phyloP scores from a whole-genome alignment of 2,797 vertebrate genomes.

The Petrocephalus sullivani region DNA sequence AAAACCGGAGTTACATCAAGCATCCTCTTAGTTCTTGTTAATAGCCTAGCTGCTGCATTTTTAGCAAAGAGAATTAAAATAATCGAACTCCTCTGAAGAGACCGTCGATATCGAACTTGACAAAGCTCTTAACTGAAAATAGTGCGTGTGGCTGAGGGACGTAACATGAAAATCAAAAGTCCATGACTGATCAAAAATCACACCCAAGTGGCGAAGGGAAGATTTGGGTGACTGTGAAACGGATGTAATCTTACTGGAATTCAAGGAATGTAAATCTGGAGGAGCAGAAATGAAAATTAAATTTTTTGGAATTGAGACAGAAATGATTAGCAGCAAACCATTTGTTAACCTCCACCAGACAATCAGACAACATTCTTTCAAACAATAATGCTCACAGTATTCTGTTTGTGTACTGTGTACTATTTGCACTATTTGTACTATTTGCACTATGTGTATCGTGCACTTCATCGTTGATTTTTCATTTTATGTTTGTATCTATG shows the following conservation, averaged over 20 bases:
- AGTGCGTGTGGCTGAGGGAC: neutral
- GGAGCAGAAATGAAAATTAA: too few species aligned
- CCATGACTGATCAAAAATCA: too few species aligned
- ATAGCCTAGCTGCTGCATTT: too few species aligned
- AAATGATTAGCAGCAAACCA: too few species aligned
- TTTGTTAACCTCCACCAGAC: too few species aligned
- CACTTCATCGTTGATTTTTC: neutral
- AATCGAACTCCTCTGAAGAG: neutral
- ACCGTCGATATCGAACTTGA: neutral
- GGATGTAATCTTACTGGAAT: neutral
- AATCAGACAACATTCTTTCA: neutral
- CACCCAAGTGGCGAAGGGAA: neutral
- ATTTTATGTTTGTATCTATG: neutral
- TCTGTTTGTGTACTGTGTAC: neutral
- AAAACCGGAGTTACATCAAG: neutral
- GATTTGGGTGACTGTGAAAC: neutral
- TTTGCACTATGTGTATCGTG: neutral
- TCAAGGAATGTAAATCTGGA: too few species aligned
- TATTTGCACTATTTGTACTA: neutral
- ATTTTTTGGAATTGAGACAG: too few species aligned
- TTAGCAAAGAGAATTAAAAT: neutral
- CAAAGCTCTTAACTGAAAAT: neutral
- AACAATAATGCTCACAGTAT: neutral
- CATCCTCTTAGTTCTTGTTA: neutral
- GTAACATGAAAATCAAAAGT: neutral